Evolutionary conservation across 2,797 vertebrate species (phyloP).

Genomic region (Rallus crepitans): DNA sequence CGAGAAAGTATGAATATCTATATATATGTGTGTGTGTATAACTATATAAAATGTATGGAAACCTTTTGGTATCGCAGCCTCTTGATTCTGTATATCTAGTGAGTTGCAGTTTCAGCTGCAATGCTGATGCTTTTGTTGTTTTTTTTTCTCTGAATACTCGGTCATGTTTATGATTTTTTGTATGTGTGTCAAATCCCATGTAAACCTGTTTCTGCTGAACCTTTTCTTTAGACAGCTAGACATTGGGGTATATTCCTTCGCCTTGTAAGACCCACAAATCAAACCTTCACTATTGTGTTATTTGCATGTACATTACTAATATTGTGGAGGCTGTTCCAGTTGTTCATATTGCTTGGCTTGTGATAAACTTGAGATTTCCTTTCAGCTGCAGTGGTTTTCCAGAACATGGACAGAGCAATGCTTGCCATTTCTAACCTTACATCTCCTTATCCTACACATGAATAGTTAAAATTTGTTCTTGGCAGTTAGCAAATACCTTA

Average conservation of each 20-base stretch:
- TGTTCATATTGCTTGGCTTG: background rate
- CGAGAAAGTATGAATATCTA: background rate
- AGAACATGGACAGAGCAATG: background rate
- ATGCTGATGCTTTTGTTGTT: background rate
- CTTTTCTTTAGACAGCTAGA: background rate
- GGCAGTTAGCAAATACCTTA: conserved; percentile 31
- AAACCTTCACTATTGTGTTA: background rate
- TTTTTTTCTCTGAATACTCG: background rate
- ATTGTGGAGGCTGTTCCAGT: background rate
- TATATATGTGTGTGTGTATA: background rate
- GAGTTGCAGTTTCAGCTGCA: background rate
- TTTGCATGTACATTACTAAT: background rate
- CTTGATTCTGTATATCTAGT: background rate
- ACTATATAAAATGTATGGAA: background rate
- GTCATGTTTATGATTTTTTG: background rate
- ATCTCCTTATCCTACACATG: background rate
- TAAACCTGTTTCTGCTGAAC: background rate
- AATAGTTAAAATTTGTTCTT: conserved; percentile 46
- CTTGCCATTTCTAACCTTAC: conserved; percentile 19
- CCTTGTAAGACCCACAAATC: background rate
- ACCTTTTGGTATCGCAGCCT: background rate
- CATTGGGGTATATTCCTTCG: background rate
- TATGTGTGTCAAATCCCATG: background rate
- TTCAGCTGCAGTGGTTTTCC: conserved; percentile 34
- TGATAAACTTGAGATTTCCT: background rate